A percentile compares a stretch with the other conserved stretches of the same genome.
Evolutionary conservation across 2,888 invertebrate genomes (phyloP).

Genomic region (Melangyna quadrimaculata): DNA sequence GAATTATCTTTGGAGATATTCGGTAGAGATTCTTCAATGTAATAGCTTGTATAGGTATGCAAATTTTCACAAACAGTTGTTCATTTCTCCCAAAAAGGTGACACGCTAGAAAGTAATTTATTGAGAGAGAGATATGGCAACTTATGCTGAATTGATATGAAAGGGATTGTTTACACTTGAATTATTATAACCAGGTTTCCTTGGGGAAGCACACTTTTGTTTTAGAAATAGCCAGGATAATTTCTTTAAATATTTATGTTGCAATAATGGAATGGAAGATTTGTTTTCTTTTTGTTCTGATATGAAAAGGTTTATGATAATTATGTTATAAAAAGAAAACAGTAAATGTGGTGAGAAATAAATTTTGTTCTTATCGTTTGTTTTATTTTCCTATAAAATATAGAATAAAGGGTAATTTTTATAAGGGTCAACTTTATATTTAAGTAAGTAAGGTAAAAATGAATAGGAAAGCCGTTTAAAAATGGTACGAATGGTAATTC

Average conservation of each 20-base stretch:
- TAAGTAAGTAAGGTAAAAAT: neutral
- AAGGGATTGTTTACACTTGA: constrained; percentile 48
- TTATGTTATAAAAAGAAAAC: neutral
- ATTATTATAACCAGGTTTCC: constrained; percentile 37
- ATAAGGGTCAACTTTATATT: neutral
- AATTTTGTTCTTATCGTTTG: neutral
- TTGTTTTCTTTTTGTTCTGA: neutral
- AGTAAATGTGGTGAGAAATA: neutral
- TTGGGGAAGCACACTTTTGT: neutral
- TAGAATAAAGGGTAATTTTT: neutral
- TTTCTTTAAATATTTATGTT: neutral
- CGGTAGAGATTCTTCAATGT: neutral
- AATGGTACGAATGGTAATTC: neutral
- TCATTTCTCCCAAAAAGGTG: constrained; percentile 13
- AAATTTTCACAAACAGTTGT: constrained; percentile 31
- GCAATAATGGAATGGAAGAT: neutral
- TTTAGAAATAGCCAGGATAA: neutral
- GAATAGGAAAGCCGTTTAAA: neutral
- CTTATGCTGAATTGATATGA: constrained; percentile 12
- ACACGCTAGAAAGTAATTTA: constrained; percentile 32
- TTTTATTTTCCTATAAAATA: neutral
- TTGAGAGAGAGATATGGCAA: neutral
- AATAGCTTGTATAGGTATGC: constrained; percentile 15
- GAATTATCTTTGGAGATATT: neutral
- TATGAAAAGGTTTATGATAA: neutral